These are phyloP conservation scores for Melierax canorus DNA, from an alignment of 2,113 vertebrate species.

Conservation along the genomic window DNA sequence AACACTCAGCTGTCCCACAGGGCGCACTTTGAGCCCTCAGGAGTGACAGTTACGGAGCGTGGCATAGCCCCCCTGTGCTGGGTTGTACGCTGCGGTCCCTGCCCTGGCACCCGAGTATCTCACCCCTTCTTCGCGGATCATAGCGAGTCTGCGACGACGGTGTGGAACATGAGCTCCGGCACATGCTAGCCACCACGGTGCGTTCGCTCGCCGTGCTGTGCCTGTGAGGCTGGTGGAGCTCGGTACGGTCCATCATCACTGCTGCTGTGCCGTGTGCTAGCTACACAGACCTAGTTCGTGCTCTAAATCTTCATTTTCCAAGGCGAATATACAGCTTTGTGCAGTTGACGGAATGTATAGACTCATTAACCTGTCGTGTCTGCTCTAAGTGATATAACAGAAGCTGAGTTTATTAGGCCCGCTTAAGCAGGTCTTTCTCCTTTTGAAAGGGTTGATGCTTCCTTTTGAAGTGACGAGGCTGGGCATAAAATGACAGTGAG, in stretches of 20 bases:
- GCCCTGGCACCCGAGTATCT: not conserved
- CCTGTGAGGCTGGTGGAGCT: not conserved
- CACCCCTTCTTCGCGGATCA: rapidly evolving
- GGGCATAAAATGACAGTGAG: not conserved
- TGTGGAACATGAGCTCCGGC: not conserved
- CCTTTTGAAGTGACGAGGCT: not conserved
- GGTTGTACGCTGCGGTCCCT: rapidly evolving
- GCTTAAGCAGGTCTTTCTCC: not conserved
- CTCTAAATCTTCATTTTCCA: not conserved
- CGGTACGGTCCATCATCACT: rapidly evolving
- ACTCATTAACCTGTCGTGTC: not conserved
- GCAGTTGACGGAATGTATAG: not conserved
- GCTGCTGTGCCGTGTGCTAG: not conserved
- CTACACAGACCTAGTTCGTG: not conserved
- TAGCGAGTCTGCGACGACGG: rapidly evolving
- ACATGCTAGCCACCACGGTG: rapidly evolving
- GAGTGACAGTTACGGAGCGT: rapidly evolving
- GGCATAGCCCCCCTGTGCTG: rapidly evolving
- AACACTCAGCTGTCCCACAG: not conserved
- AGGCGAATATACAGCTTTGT: rapidly evolving
- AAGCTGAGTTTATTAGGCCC: not conserved
- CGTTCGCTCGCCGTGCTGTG: not conserved
- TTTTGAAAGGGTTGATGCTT: not conserved
- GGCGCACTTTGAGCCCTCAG: not conserved
- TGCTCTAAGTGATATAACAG: not conserved